Conservation (phyloP, 2,113 vertebrate genomes). For the Australoheros scitulus region DNA sequence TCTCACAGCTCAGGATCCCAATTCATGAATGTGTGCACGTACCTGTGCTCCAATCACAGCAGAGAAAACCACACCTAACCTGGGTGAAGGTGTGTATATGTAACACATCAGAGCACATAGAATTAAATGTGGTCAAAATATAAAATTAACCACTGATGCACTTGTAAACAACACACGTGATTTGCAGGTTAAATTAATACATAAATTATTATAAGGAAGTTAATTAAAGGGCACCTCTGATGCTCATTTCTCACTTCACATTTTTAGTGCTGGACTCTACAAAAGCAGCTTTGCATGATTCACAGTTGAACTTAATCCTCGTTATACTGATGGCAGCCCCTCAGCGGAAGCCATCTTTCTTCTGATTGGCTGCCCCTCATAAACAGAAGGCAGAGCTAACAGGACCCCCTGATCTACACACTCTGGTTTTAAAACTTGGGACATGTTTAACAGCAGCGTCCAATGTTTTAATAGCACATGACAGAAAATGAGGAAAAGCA, state of each 20-base stretch:
- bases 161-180: background rate
- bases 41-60: no score
- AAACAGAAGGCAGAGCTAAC: background rate
- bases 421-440: no score
- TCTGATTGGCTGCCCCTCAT: background rate
- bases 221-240: background rate
- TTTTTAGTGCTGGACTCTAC: background rate
- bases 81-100: no score
- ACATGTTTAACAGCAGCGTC: background rate
- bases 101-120: no score
- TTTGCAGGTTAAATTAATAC: background rate
- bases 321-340: background rate
- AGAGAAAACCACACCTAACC: no score
- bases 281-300: background rate
- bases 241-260: background rate
- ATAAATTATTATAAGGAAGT: background rate
- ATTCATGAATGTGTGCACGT: no score
- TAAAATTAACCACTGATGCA: no score
- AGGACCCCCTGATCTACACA: background rate
- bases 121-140: no score
- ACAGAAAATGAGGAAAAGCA: background rate
- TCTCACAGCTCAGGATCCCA: background rate
- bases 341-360: background rate
- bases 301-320: background rate
- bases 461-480: background rate